Base-by-base conservation (phyloP, 1,140 invertebrate genomes). In the Platyscapa corneri region DNA sequence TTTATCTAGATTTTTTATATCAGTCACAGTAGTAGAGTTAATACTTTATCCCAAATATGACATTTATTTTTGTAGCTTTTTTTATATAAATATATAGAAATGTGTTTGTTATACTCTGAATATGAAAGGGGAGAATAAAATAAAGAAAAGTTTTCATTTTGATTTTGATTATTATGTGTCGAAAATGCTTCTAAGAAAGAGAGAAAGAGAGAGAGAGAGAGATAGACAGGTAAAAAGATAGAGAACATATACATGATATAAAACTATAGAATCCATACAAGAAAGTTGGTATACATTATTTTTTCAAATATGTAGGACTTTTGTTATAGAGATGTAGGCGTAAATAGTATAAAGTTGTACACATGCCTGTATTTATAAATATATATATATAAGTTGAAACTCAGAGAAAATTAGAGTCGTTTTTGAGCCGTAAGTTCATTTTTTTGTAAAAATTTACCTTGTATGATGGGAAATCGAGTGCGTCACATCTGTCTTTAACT, bases 371-470 rank as follows among this genome's bases (percentile, higher is more conserved):
- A 46, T 46, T 7, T 12, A 46, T 46, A 46, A 12, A 5, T 39
- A 30, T 65, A 32, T 79, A 42, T 67, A n/a, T 49, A 49, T 67
- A 30, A 46, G 7, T 46, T 23, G 79, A 46, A 82, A 53, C 30
- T 70, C 20, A 27, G 56, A 70, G 79, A 70, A 70, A 74, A 70
- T 30, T 82, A 65, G 65, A 82, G 39, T 49, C 74, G 70, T 83
- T 72, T n/a, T 65, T 34, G 39, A 75, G 82, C 27, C 32, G 60
- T 83, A 82, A 82, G 46, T 49, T 39, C 34, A n/a, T 46, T 60
- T 82, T 82, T 82, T 82, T 30, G 81, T 39, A 65, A 82, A 74
- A 74, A 82, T 74, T 37, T 49, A 56, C 23, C 23, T 60, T 60
- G 3, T 27, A 3, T 3, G 27, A 70, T 18, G 27, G 32, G 42